A percentile compares a stretch with the other conserved stretches of the same genome.
phyloP scores from a whole-genome alignment of 2,888 invertebrate genomes.

The Dasysyrphus tricinctus region DNA sequence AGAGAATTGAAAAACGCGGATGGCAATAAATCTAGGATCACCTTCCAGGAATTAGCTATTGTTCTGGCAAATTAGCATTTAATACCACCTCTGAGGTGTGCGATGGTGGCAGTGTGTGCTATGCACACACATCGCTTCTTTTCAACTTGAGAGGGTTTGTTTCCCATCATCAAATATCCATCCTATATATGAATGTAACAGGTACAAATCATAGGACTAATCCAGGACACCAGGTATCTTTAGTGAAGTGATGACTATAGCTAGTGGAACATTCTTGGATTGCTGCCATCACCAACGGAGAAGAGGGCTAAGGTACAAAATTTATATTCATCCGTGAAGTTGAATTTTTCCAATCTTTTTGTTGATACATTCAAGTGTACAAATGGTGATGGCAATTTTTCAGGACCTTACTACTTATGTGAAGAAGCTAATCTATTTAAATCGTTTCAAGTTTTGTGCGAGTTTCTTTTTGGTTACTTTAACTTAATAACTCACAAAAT shows the following conservation, averaged over 20 bases:
- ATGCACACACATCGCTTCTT: constrained; percentile 39
- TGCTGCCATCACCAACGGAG: neutral
- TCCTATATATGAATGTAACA: constrained; percentile 23
- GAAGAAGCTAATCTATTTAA: constrained; percentile 59
- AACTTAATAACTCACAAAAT: constrained; percentile 38
- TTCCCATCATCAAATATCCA: constrained; percentile 42
- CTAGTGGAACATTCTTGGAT: constrained; percentile 38
- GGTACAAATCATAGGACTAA: constrained; percentile 60
- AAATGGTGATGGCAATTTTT: neutral
- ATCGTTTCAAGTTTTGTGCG: constrained; percentile 55
- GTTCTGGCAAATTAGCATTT: constrained; percentile 73
- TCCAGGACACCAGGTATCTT: constrained; percentile 62
- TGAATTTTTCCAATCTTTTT: constrained; percentile 29
- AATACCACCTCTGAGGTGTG: constrained; percentile 73
- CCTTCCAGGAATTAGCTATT: constrained; percentile 72
- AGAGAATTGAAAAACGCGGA: constrained; percentile 58
- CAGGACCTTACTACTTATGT: constrained; percentile 10
- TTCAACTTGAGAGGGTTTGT: constrained; percentile 28
- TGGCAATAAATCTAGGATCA: constrained; percentile 72
- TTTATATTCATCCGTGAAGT: constrained; percentile 31
- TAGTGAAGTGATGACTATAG: constrained; percentile 1
- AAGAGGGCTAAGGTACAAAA: constrained; percentile 23
- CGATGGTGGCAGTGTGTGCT: constrained; percentile 25
- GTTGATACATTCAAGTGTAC: constrained; percentile 13
- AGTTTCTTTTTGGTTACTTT: constrained; percentile 18